A percentile compares a stretch with the other conserved stretches of the same genome.
Evolutionary conservation across 2,888 invertebrate genomes (phyloP).

Genomic region (Charanyca ferruginea): DNA sequence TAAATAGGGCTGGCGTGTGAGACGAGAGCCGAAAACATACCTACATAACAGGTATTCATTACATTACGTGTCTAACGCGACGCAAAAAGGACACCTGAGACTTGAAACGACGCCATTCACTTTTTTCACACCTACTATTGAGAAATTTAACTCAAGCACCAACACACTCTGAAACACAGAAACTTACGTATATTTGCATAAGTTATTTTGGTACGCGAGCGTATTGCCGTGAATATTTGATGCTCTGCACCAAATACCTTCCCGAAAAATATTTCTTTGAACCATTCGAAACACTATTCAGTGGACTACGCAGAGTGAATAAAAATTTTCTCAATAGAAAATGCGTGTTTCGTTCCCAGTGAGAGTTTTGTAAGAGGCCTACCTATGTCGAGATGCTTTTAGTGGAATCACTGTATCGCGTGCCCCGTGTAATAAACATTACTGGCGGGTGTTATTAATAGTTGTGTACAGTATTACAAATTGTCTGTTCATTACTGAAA

Average conservation of each 20-base stretch:
- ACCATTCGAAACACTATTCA: slow-evolving; percentile 78
- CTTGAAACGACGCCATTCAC: slow-evolving; percentile 66
- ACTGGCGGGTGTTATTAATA: slow-evolving; percentile 75
- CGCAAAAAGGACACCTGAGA: slow-evolving; percentile 77
- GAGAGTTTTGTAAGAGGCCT: slow-evolving; percentile 71
- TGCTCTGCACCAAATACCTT: slow-evolving; percentile 68
- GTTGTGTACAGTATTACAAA: slow-evolving; percentile 73
- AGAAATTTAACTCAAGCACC: slow-evolving; percentile 60
- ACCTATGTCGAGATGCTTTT: slow-evolving; percentile 81
- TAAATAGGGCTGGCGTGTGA: slow-evolving; percentile 60
- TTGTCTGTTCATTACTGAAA: slow-evolving; percentile 73
- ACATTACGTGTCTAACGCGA: slow-evolving; percentile 71
- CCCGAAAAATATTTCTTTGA: slow-evolving; percentile 81
- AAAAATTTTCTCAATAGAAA: slow-evolving; percentile 76
- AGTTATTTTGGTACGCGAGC: slow-evolving; percentile 79
- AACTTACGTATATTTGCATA: slow-evolving; percentile 79
- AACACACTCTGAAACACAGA: slow-evolving; percentile 71
- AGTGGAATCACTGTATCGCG: slow-evolving; percentile 86
- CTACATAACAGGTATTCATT: slow-evolving; percentile 68
- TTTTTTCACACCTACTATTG: slow-evolving; percentile 63
- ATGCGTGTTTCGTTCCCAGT: slow-evolving; percentile 71
- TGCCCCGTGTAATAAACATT: slow-evolving; percentile 80
- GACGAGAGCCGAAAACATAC: slow-evolving; percentile 31
- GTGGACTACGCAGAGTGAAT: slow-evolving; percentile 78
- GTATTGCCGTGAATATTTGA: slow-evolving; percentile 83